Evolutionary conservation across 2,888 invertebrate genomes (phyloP).

Genomic region (Sarcophaga caerulescens): DNA sequence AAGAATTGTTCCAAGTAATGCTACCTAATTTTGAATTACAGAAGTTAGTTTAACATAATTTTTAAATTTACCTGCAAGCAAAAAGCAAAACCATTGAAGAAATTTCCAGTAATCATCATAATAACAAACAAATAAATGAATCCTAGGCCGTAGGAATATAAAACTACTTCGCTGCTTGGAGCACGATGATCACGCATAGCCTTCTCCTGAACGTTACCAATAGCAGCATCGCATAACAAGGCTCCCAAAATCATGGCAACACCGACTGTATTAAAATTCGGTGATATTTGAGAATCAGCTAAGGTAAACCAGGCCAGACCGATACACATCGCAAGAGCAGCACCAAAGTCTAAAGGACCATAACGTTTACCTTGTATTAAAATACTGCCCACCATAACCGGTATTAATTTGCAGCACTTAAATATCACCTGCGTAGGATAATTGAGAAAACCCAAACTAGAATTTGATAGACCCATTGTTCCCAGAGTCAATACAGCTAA

Average conservation of each 20-base stretch:
- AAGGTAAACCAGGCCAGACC: slow-evolving; percentile 96
- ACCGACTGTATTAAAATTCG: slow-evolving; percentile 87
- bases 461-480: slow-evolving; percentile 98
- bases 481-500: slow-evolving; percentile 94
- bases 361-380: slow-evolving; percentile 95
- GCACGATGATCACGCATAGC: slow-evolving; percentile 93
- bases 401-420: slow-evolving; percentile 98
- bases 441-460: slow-evolving; percentile 95
- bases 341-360: slow-evolving; percentile 90
- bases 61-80: slow-evolving; percentile 86
- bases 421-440: slow-evolving; percentile 99
- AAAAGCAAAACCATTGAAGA: slow-evolving; percentile 88
- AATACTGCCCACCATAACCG: slow-evolving; percentile 96
- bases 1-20: background rate
- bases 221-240: slow-evolving; percentile 95
- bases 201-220: slow-evolving; percentile 98
- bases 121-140: slow-evolving; percentile 90
- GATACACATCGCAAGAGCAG: slow-evolving; percentile 92
- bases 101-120: slow-evolving; percentile 87
- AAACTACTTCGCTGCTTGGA: slow-evolving; percentile 94
- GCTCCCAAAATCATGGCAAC: slow-evolving; percentile 91
- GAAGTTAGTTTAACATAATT: no score
- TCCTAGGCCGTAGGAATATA: slow-evolving; percentile 95
- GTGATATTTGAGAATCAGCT: slow-evolving; percentile 88
- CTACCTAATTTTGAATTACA: background rate